Evolutionary conservation across 2,113 vertebrate species (phyloP), one percentile per base, ranked within the genome.

Genomic region (Coreoperca whiteheadi): DNA sequence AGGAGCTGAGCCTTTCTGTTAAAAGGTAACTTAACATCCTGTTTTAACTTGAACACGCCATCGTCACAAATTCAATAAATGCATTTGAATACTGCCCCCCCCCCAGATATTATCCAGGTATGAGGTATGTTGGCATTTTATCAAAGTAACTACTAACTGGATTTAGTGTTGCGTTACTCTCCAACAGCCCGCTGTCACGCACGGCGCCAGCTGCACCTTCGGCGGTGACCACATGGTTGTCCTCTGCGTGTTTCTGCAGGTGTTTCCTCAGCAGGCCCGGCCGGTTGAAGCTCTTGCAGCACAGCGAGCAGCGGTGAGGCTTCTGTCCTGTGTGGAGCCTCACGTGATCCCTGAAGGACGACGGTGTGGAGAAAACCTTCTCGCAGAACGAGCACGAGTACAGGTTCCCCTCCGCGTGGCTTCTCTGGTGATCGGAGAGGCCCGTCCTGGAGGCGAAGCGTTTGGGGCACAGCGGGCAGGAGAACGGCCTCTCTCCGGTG

Each of bases 211-310:
- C 46, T 1, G 41, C 28, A 1, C 10, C 70, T 43, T 23, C 28
- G 6, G 77, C 54, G 20, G 4, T 1, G 3, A 14, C 20, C 53
- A 8, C 6, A 0, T 43, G 1, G 1, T n/a, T 10, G 2, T 64
- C 65, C 34, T 71, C 76, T 0, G 53, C 28, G 11, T 92, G 91
- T 34, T 30, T 88, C 48, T 77, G 74, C 88, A 91, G 68, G 65
- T 92, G 91, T 39, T 88, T 89, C 59, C 6, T 88, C 48, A 92
- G 88, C 67, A 91, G 82, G 0, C 89, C 88, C 0, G 91, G 91
- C 4, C 91, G 88, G 86, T 92, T 92, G 86, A 92, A 91, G 89
- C 89, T 92, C 59, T 77, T 88, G 57, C 54, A 14, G 28, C 91
- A 92, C 30, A 89, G 68, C 7, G 84, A 69, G 77, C 91, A 92